Evolutionary conservation across 2,888 invertebrate genomes (phyloP), one percentile per base, ranked within the genome.

Genomic region (Oegoconia quadripuncta): DNA sequence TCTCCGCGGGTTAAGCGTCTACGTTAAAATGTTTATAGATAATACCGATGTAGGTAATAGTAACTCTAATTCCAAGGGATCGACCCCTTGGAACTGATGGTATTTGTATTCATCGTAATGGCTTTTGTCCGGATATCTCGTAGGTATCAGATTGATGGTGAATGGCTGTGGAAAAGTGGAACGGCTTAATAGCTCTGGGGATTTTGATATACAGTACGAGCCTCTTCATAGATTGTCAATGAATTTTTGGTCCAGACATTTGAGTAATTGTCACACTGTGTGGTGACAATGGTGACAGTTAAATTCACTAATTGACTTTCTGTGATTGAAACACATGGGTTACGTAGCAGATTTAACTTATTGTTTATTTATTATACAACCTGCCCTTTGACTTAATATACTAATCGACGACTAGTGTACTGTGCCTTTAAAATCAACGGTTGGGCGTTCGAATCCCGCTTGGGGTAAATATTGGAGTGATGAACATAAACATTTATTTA

Each of bases 11-110:
- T 87, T 86, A 86, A 86, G 77, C 76, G 81, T 54, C 64, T 67
- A 77, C 77, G 80, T 74, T 86, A 82, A 84, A 86, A 87, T 86
- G 84, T 84, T 87, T 86, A 86, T 79, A 86, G 83, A 86, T 86
- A 84, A 87, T 82, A 70, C 80, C 64, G 56, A 71, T 76, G 67
- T 73, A 73, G 69, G 74, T 74, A 79, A 83, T 81, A 77, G 78
- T 79, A 75, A 78, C 77, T 75, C 77, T 77, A 66, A 72, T 74
- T 66, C 49, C 52, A 62, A 66, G 72, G 75, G 69, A 61, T 52
- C 46, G 42, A 39, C 61, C 73, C 74, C 74, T 61, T 54, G 40
- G 34, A 43, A 60, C 72, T 74, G 66, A 64, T 59, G 78, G 82
- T 74, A 84, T 84, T 74, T 66, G 70, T 70, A 74, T 76, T 75